These are phyloP conservation scores for Bufo bufo DNA, from an alignment of 2,113 vertebrate species.

Conservation along the genomic window DNA sequence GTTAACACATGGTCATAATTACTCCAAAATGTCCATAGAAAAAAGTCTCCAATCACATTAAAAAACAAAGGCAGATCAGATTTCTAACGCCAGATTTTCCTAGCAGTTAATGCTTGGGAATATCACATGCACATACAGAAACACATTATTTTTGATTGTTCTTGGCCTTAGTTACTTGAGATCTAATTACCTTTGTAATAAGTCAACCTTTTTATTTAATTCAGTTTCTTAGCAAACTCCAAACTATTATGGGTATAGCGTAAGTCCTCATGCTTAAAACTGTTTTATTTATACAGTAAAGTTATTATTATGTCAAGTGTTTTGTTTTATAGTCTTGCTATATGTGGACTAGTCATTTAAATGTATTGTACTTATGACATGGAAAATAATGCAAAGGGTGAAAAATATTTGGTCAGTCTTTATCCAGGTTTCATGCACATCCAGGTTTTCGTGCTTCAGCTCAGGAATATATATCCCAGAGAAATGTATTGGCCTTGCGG, in stretches of 20 bases:
- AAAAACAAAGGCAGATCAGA: conserved; percentile 60
- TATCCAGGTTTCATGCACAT: too few species aligned
- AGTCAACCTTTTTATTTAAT: conserved; percentile 12
- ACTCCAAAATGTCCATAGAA: conserved; percentile 66
- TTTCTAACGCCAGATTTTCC: conserved; percentile 69
- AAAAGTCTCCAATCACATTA: conserved; percentile 70
- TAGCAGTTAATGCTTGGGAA: conserved; percentile 63
- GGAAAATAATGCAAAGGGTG: not conserved
- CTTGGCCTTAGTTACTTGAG: conserved; percentile 32
- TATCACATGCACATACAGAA: conserved; percentile 45
- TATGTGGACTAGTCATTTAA: not conserved
- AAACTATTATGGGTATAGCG: not conserved
- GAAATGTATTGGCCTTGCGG: too few species aligned
- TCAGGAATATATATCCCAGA: too few species aligned
- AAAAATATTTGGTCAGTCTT: not conserved
- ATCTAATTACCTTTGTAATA: conserved; percentile 39
- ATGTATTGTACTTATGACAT: not conserved
- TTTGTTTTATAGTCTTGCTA: too few species aligned
- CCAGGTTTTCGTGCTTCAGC: too few species aligned
- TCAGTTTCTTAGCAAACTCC: conserved; percentile 38
- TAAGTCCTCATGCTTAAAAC: not conserved
- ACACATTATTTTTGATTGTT: conserved; percentile 48
- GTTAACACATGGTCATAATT: conserved; percentile 69
- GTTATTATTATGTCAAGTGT: not conserved
- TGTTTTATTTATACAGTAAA: not conserved